Evolutionary conservation across 1,140 invertebrate genomes (phyloP), one percentile per base, ranked within the genome.

Genomic region (Drosophila orosa): DNA sequence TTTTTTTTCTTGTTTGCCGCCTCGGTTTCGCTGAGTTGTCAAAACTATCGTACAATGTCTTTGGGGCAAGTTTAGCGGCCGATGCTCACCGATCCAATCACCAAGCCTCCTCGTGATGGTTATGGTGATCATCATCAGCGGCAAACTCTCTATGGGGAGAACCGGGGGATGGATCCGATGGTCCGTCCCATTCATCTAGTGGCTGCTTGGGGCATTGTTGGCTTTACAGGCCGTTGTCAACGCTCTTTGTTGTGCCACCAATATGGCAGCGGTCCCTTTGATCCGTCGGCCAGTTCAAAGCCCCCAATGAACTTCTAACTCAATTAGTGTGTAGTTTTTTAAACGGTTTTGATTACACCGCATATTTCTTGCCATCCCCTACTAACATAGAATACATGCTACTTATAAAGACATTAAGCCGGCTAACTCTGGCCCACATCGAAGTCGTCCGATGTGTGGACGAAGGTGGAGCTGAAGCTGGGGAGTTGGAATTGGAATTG

Each of bases 341-440:
- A 89, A 89, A 89, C 84, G 84, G 84, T 89, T 89, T 89, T 89
- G 84, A 89, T 89, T 89, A 87, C 83, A 89, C 75, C 68, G 80
- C 83, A 87, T 60, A 68, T 77, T 87, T 87, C 61, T 68, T 47
- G 19, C 17, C 27, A 19, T 45, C 29, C 15, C 35, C 48, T n/a
- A 48, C 54, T 61, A 55, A 56, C 44, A 48, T 56, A 54, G 29
- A 57, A 54, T 61, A 72, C 68, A 74, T 58, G 61, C 76, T 86
- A 86, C 83, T 86, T 86, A 86, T 86, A 86, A 87, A 86, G 83
- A 86, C 83, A 86, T 87, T 86, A 86, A 77, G 84, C 60, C 67
- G 55, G 52, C 83, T 66, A 87, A 75, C 68, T 10, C 50, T 82
- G 80, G 83, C 74, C 60, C 56, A 84, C 77, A 75, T 78, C 72